These are phyloP conservation scores for Megaceryle torquata DNA, from an alignment of 2,113 vertebrate species.

Conservation along the genomic window DNA sequence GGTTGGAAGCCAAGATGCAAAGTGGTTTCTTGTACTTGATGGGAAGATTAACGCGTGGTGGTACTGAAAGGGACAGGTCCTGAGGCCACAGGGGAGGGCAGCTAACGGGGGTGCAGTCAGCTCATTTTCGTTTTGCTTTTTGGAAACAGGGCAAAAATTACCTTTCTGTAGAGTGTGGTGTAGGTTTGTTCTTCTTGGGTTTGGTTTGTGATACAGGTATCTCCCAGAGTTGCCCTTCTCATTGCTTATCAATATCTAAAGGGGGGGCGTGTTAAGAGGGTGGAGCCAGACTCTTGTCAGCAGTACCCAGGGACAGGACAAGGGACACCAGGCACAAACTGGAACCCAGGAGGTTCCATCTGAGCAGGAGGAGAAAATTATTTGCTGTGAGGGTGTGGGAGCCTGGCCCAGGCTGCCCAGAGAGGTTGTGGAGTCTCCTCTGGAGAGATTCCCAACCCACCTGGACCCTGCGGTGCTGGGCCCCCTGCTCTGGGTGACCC, in stretches of 20 bases:
- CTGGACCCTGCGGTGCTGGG: background rate
- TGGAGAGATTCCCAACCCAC: background rate
- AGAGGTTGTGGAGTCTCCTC: background rate
- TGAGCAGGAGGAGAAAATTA: background rate
- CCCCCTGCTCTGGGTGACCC: background rate
- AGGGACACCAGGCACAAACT: background rate
- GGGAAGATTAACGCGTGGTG: background rate
- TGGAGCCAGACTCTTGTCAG: background rate
- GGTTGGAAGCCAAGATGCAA: background rate
- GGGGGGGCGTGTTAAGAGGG: background rate
- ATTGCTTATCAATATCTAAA: background rate
- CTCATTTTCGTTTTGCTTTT: background rate
- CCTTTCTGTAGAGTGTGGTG: accelerated
- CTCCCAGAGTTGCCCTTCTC: background rate
- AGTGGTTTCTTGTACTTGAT: background rate
- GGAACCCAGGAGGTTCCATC: background rate
- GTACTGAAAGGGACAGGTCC: background rate
- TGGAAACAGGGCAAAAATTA: background rate
- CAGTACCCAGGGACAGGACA: background rate
- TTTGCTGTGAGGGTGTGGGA: no score
- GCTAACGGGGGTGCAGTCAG: accelerated
- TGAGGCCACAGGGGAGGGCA: accelerated
- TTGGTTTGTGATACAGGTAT: background rate
- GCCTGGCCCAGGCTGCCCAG: no score
- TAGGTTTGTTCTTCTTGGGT: background rate